These are phyloP conservation scores for Hippocampus barbouri DNA, from an alignment of 2,113 vertebrate species.

Conservation along the genomic window DNA sequence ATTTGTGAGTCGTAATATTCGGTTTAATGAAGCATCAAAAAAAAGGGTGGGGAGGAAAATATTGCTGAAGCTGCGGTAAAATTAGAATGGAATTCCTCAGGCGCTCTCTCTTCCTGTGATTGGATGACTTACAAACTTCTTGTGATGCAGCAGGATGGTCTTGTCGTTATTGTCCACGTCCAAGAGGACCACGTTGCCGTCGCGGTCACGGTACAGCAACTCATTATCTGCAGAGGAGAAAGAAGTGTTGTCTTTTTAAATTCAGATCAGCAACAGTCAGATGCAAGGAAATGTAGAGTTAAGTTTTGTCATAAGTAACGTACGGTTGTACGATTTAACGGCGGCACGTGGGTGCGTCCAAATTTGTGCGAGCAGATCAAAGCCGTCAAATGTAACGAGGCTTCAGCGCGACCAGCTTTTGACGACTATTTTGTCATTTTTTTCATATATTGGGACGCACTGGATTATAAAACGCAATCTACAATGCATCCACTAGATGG, in stretches of 20 bases:
- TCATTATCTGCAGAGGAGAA: conserved; percentile 76
- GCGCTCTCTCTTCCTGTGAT: conserved; percentile 5
- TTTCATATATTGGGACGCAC: no score
- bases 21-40: conserved; percentile 32
- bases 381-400: conserved; percentile 4
- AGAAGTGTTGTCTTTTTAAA: not conserved
- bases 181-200: conserved; percentile 82
- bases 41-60: conserved; percentile 13
- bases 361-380: not conserved
- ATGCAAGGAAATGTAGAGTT: no score
- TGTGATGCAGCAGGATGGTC: conserved; percentile 87
- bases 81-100: conserved; percentile 18
- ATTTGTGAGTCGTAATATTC: conserved; percentile 35
- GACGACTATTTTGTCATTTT: no score
- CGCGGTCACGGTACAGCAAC: conserved; percentile 85
- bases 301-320: not conserved
- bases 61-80: conserved; percentile 37
- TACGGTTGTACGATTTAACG: not conserved
- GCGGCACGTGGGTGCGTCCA: not conserved
- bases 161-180: conserved; percentile 82
- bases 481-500: no score
- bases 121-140: conserved; percentile 88
- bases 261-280: no score
- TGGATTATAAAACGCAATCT: no score
- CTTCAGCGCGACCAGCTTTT: not conserved